Conservation (phyloP, 2,797 vertebrate genomes). For the Tamandua tetradactyla region DNA sequence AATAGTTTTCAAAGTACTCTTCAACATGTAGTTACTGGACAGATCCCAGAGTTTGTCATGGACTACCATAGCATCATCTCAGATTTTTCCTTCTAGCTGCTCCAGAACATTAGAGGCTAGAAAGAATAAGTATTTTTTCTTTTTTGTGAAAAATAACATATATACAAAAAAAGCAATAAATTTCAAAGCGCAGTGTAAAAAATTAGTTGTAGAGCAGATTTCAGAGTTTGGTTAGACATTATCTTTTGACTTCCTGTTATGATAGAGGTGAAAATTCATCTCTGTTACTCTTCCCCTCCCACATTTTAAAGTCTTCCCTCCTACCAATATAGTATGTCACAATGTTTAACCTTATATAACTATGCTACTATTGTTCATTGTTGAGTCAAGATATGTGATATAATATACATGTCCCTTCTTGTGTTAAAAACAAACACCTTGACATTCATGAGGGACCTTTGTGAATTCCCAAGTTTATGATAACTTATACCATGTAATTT, state of each 20-base stretch:
- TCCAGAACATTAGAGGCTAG: too few species aligned
- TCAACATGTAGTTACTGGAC: too few species aligned
- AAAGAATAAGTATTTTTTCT: too few species aligned
- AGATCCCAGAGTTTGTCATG: too few species aligned
- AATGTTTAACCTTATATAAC: neutral
- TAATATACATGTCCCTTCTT: neutral
- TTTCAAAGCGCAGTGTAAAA: too few species aligned
- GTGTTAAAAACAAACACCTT: neutral
- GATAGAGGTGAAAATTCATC: neutral
- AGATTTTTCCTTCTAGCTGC: too few species aligned
- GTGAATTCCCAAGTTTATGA: conserved; percentile 48
- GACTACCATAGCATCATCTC: too few species aligned
- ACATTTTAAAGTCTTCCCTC: neutral
- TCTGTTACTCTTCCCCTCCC: neutral
- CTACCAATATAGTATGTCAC: neutral
- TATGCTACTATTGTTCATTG: neutral
- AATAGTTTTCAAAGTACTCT: too few species aligned
- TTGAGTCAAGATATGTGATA: neutral
- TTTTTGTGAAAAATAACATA: too few species aligned
- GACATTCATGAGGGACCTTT: conserved; percentile 32
- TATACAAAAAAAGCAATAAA: too few species aligned
- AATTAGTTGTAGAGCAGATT: too few species aligned
- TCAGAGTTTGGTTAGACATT: too few species aligned
- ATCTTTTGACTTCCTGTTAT: conserved; percentile 48
- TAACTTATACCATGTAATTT: conserved; percentile 13